Evolutionary conservation across 2,797 vertebrate species (phyloP).

Genomic region (Peromyscus eremicus): DNA sequence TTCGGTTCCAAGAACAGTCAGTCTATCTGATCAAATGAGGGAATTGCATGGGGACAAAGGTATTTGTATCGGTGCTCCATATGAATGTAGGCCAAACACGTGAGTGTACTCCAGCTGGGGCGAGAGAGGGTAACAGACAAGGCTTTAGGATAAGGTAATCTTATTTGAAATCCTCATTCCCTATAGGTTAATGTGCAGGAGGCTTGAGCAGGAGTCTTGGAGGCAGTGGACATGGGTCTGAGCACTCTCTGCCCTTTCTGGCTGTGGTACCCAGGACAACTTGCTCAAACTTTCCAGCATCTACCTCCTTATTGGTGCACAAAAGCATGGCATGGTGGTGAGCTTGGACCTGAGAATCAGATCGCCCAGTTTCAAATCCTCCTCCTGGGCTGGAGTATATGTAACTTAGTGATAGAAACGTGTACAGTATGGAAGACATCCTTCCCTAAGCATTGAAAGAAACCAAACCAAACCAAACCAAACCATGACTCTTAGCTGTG

Average conservation of each 20-base stretch:
- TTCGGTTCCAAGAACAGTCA: neutral
- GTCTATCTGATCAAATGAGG: neutral
- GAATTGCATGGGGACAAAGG: neutral
- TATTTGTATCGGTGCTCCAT: neutral
- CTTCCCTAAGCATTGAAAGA: neutral
- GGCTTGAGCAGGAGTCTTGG: neutral
- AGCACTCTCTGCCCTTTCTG: slow-evolving; percentile 1
- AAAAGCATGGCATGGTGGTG: neutral
- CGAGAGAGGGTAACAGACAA: neutral
- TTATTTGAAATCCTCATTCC: slow-evolving; percentile 3
- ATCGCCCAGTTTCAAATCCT: neutral
- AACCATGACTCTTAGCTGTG: neutral
- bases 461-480: too few species aligned
- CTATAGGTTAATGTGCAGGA: neutral
- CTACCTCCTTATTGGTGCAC: neutral
- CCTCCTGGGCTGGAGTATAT: neutral
- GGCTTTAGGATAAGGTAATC: neutral
- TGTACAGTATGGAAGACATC: neutral
- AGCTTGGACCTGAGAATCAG: neutral
- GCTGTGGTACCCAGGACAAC: neutral
- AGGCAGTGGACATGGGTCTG: neutral
- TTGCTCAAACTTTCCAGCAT: neutral
- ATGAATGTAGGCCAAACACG: neutral
- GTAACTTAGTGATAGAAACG: neutral
- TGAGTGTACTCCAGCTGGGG: neutral